Percentiles rank a stretch among this genome's conserved stretches.
These are phyloP conservation scores for Pelagia noctiluca DNA, from an alignment of 30 jellyfish, hydroid and myxozoan species.

Conservation along the genomic window DNA sequence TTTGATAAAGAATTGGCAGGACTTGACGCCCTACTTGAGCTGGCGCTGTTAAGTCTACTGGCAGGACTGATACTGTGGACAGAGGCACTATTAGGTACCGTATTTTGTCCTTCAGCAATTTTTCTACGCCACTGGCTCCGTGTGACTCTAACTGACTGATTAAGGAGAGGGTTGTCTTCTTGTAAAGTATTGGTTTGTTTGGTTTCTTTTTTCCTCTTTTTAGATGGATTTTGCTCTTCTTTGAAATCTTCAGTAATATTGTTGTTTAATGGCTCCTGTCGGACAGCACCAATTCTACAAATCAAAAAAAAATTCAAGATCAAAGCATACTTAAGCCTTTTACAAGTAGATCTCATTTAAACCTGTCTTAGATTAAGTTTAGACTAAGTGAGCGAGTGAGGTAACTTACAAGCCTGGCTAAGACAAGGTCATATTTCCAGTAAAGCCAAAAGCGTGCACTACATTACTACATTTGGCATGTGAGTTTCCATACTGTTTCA, in stretches of 20 bases:
- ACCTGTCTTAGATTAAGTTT: too few species aligned
- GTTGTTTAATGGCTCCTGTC: background rate
- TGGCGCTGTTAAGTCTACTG: background rate
- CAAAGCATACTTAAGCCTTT: too few species aligned
- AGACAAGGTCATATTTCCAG: too few species aligned
- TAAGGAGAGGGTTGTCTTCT: conserved; percentile 31
- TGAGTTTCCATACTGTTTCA: too few species aligned
- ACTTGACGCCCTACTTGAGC: conserved; percentile 5
- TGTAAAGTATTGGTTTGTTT: conserved; percentile 2
- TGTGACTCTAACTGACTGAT: conserved; percentile 59
- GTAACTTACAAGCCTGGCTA: too few species aligned
- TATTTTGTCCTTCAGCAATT: conserved; percentile 14
- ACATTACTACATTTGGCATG: too few species aligned
- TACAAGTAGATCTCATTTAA: too few species aligned
- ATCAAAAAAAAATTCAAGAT: too few species aligned
- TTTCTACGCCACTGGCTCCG: conserved; percentile 81
- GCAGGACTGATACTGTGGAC: conserved; percentile 3
- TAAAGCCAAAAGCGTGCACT: too few species aligned
- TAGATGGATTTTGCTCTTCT: background rate
- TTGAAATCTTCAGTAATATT: background rate
- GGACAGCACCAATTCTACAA: too few species aligned
- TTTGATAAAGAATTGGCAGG: background rate
- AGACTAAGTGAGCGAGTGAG: too few species aligned
- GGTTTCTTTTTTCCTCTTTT: conserved; percentile 53
- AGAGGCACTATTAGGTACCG: background rate